A percentile compares a stretch with the other conserved stretches of the same genome.
Conservation (phyloP, 1,140 invertebrate species). For the Antheraea mylitta region DNA sequence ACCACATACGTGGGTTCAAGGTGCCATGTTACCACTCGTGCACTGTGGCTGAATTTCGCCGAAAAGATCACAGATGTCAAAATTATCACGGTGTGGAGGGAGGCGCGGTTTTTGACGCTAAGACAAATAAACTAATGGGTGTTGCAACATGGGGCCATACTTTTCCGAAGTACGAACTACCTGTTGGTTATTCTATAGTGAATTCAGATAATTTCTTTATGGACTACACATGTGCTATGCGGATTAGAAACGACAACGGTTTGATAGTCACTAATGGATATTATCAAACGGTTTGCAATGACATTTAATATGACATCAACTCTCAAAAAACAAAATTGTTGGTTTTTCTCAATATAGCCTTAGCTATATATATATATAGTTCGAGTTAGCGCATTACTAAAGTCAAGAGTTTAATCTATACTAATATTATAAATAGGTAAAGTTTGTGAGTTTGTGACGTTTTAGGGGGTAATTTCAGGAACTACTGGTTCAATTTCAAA, state of each 20-base stretch:
- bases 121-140: slow-evolving; percentile 40
- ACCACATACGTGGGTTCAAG: slow-evolving; percentile 27
- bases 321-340: too few species aligned
- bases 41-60: slow-evolving; percentile 24
- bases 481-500: too few species aligned
- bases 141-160: slow-evolving; percentile 48
- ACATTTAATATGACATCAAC: neutral
- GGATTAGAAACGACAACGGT: slow-evolving; percentile 34
- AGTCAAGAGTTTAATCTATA: too few species aligned
- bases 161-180: slow-evolving; percentile 33
- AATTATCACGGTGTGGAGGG: slow-evolving; percentile 48
- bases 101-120: slow-evolving; percentile 34
- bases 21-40: slow-evolving; percentile 56
- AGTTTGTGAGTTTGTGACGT: too few species aligned
- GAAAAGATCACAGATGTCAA: slow-evolving; percentile 20
- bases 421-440: too few species aligned
- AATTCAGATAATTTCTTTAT: slow-evolving; percentile 45
- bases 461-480: too few species aligned
- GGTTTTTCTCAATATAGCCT: too few species aligned
- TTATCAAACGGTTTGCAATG: slow-evolving; percentile 45
- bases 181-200: slow-evolving; percentile 47
- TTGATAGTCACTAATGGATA: slow-evolving; percentile 15
- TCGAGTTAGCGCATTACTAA: too few species aligned
- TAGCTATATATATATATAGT: too few species aligned
- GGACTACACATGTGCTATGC: slow-evolving; percentile 40